Conservation (phyloP, 2,113 vertebrate species). For the Phoxinus phoxinus region DNA sequence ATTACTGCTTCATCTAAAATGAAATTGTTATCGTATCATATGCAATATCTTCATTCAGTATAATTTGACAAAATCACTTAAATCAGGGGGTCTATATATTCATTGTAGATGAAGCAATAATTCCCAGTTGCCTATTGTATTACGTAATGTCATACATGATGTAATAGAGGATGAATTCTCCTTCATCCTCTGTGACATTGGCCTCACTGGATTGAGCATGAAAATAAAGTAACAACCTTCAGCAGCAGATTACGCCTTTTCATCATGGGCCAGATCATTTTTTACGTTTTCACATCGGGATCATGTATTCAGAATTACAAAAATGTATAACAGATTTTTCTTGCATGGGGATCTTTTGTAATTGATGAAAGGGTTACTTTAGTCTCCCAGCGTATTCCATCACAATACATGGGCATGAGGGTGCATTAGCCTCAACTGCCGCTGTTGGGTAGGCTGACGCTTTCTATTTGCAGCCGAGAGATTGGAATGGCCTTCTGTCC, state of each 20-base stretch:
- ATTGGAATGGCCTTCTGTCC: slow-evolving; percentile 47
- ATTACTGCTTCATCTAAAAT: background rate
- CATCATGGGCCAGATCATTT: background rate
- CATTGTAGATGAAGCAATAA: background rate
- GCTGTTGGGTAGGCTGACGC: slow-evolving; percentile 36
- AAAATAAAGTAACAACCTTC: slow-evolving; percentile 6
- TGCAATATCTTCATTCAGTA: background rate
- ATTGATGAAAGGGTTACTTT: slow-evolving; percentile 50
- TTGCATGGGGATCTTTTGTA: slow-evolving; percentile 38
- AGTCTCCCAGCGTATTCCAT: slow-evolving; percentile 54
- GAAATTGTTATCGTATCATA: background rate
- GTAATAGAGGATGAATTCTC: slow-evolving; percentile 13
- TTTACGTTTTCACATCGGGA: background rate
- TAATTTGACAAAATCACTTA: background rate
- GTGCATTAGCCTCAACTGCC: slow-evolving; percentile 5
- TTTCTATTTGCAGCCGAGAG: slow-evolving; percentile 46
- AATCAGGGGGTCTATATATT: too few relatives aligned
- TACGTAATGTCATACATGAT: background rate
- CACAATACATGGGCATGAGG: slow-evolving; percentile 43
- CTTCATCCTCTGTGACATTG: slow-evolving; percentile 17
- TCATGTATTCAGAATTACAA: background rate
- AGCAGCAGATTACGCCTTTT: background rate
- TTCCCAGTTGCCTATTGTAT: slow-evolving; percentile 1
- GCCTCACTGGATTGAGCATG: background rate
- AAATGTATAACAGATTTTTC: background rate